These are phyloP conservation scores for Chinchilla lanigera DNA, from an alignment of 2,113 vertebrate genomes.

Conservation along the genomic window DNA sequence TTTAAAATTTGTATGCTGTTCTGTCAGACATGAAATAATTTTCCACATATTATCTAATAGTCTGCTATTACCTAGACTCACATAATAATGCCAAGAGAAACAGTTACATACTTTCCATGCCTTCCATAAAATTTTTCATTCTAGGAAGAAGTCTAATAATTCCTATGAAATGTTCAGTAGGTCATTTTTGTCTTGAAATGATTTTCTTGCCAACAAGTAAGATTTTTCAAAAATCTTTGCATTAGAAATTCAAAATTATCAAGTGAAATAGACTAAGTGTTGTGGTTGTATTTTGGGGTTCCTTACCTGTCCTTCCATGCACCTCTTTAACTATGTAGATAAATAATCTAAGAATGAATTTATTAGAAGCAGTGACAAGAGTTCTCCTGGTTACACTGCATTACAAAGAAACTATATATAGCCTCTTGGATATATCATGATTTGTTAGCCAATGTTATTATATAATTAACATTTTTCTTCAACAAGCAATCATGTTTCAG, in stretches of 20 bases:
- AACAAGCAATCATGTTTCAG: constrained; percentile 81
- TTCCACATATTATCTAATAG: background rate
- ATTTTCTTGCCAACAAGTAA: background rate
- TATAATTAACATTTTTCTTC: constrained; percentile 69
- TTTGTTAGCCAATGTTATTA: constrained; percentile 76
- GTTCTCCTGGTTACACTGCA: background rate
- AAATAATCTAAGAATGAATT: constrained; percentile 31
- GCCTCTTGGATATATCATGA: constrained; percentile 71
- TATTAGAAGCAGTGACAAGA: constrained; percentile 51
- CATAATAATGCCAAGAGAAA: background rate
- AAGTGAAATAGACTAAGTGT: background rate
- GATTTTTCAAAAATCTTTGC: background rate
- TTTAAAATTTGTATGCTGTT: background rate
- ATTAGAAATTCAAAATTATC: background rate
- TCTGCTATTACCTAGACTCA: background rate
- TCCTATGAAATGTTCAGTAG: background rate
- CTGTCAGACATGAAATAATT: background rate
- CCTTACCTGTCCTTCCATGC: background rate
- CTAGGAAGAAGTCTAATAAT: background rate
- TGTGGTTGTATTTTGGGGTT: background rate
- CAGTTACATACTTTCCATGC: background rate
- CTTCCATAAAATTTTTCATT: background rate
- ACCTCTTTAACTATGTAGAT: background rate
- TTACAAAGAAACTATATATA: constrained; percentile 78
- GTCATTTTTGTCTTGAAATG: background rate